Evolutionary conservation across 1,140 invertebrate species (phyloP), one percentile per base, ranked within the genome.

Genomic region (Bombus superbus): DNA sequence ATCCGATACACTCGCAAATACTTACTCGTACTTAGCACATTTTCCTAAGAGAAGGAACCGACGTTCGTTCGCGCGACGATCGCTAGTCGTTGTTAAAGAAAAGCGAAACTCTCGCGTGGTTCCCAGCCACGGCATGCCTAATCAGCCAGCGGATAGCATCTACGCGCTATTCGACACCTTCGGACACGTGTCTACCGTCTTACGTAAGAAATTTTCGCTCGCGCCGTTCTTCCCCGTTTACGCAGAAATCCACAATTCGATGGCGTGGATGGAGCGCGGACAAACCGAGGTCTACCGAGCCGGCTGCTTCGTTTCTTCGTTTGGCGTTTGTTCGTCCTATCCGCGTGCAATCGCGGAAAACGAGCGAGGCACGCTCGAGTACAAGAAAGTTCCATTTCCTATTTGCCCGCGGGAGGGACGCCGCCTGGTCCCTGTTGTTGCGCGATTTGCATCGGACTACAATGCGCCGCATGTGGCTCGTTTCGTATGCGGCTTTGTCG

Each of bases 41-140:
- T 69, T 69, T 42, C 44, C 38, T 28, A 53, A 15, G 6, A 18
- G n/a, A n/a, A 32, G 22, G 9, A 62, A 1, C 22, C 11, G n/a
- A 40, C 10, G 32, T 84, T 84, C 72, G 53, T 53, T 71, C 75
- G 10, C 64, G 69, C 32, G 62, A 72, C 53, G 28, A 40, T 42
- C 42, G 32, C 68, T 68, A 59, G 22, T 42, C 35, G 18, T 53
- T 25, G 40, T 47, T 35, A 18, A 66, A 71, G 74, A 89, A 90
- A 90, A 89, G 89, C 87, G 89, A 90, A 90, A 90, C 81, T 89
- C 74, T 22, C 38, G 32, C 13, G 38, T 22, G 87, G 57, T 89
- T 83, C 80, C 73, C 88, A 68, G 79, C 71, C 15, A 57, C 40
- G 9, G 57, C 57, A 25, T 68, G 66, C 13, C 78, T 86, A 89